Percentiles rank a stretch among this genome's conserved stretches.
Evolutionary conservation across 2,113 vertebrate genomes (phyloP).

Genomic region (Phoxinus phoxinus): DNA sequence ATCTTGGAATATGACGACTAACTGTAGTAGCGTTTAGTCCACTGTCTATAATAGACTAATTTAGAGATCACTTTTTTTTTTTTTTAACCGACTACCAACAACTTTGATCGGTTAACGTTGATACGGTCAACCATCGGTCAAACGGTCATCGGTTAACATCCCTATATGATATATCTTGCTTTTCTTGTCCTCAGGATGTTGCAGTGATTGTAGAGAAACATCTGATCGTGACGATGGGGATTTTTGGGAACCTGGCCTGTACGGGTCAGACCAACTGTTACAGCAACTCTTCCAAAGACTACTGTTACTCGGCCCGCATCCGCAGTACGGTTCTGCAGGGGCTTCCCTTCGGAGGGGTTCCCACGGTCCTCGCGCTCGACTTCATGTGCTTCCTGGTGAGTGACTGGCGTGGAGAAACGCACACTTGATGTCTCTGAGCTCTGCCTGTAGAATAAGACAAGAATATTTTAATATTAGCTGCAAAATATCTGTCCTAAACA

Average conservation of each 20-base stretch:
- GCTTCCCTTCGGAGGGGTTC: conserved; percentile 93
- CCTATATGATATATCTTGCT: too few species aligned
- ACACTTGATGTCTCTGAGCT: not conserved
- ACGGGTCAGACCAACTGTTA: conserved; percentile 69
- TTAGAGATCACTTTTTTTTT: too few species aligned
- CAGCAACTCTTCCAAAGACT: conserved; percentile 84
- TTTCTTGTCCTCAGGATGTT: conserved; percentile 70
- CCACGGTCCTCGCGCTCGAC: conserved; percentile 94
- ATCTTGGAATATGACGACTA: too few species aligned
- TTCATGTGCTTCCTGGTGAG: conserved; percentile 98
- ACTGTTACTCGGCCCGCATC: conserved; percentile 94
- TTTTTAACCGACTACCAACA: too few species aligned
- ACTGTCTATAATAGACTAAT: too few species aligned
- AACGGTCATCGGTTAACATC: too few species aligned
- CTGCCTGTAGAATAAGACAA: not conserved
- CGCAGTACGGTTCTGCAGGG: conserved; percentile 97
- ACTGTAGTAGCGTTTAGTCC: too few species aligned
- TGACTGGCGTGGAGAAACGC: not conserved
- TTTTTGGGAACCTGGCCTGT: conserved; percentile 72
- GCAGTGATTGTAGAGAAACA: conserved; percentile 79
- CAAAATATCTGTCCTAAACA: not conserved
- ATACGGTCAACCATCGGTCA: too few species aligned
- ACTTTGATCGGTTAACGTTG: too few species aligned
- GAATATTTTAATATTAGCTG: not conserved
- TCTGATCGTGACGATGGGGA: conserved; percentile 80